A percentile compares a stretch with the other conserved stretches of the same genome.
Conservation (phyloP, 1,140 invertebrate species). For the Teleopsis dalmanni region DNA sequence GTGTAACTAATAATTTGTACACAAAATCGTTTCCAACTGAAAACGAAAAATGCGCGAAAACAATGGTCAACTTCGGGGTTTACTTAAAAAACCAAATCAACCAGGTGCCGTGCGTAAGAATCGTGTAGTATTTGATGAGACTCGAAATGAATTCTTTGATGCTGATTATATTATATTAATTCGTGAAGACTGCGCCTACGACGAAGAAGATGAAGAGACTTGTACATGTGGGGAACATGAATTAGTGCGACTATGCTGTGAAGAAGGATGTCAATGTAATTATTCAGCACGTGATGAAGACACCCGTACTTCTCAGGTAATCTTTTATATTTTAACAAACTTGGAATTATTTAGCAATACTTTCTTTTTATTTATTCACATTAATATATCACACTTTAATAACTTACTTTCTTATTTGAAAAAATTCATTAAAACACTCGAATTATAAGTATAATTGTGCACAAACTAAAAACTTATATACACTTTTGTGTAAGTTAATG, state of each 20-base stretch:
- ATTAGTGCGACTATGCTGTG: constrained; percentile 57
- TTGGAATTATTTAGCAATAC: background rate
- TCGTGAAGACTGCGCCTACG: constrained; percentile 71
- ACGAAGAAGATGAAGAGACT: constrained; percentile 64
- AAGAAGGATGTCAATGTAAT: constrained; percentile 51
- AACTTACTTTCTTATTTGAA: too few relatives aligned
- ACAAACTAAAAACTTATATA: too few relatives aligned
- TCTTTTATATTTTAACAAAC: background rate
- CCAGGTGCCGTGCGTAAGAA: constrained; percentile 50
- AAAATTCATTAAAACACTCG: too few relatives aligned
- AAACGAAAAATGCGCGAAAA: constrained; percentile 40
- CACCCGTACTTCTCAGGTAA: constrained; percentile 14
- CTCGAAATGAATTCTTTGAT: constrained; percentile 77
- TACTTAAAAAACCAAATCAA: constrained; percentile 42
- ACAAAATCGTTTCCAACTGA: too few relatives aligned
- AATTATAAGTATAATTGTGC: too few relatives aligned
- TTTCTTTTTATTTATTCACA: background rate
- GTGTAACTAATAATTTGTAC: too few relatives aligned
- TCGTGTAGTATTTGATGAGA: constrained; percentile 78
- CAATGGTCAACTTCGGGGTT: constrained; percentile 35
- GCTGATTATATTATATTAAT: constrained; percentile 82
- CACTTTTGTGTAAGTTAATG: too few relatives aligned
- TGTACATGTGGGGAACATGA: constrained; percentile 69
- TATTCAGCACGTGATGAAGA: constrained; percentile 16
- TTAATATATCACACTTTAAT: too few relatives aligned